Evolutionary conservation across 2,888 invertebrate genomes (phyloP), one percentile per base, ranked within the genome.

Genomic region (Mystacides longicornis): DNA sequence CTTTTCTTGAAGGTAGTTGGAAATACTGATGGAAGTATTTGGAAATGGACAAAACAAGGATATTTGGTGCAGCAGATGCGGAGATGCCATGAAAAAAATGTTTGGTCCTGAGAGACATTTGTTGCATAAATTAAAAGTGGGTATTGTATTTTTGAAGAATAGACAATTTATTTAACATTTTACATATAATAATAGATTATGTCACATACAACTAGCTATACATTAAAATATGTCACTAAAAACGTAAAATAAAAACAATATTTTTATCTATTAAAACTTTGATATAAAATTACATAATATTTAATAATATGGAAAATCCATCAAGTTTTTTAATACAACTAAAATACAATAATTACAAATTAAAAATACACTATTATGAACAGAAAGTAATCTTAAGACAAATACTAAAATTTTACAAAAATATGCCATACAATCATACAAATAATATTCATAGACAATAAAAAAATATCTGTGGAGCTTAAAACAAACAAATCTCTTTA

Each of bases 111-210:
- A n/a, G n/a, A n/a, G n/a, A n/a, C n/a, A n/a, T n/a, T n/a, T n/a
- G n/a, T n/a, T n/a, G 11, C 11, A 27, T 27, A 27, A 27, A 27
- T 27, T 27, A 27, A 27, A 27, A 27, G 27, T 7, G 5, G 5
- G 5, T 27, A 7, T 3, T 37, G 16, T 42, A 46, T 52, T 37
- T 55, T 58, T 61, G 54, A 59, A 59, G 58, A 61, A 61, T 61
- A 61, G 58, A 61, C 59, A 61, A 55, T 61, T 60, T 61, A 57
- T 59, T 59, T 61, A 61, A 61, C 60, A 61, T 61, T 46, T 61
- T 61, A 58, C 60, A 60, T 60, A 47, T 57, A 55, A 60, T 60
- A 60, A 37, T 55, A 48, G 50, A 53, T 57, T 60, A 53, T 45
- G 56, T 56, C 58, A 59, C 9, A 59, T 59, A 61, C 46, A 57